phyloP scores from a whole-genome alignment of 1,140 invertebrate species.

The Sminthurides bifidus region DNA sequence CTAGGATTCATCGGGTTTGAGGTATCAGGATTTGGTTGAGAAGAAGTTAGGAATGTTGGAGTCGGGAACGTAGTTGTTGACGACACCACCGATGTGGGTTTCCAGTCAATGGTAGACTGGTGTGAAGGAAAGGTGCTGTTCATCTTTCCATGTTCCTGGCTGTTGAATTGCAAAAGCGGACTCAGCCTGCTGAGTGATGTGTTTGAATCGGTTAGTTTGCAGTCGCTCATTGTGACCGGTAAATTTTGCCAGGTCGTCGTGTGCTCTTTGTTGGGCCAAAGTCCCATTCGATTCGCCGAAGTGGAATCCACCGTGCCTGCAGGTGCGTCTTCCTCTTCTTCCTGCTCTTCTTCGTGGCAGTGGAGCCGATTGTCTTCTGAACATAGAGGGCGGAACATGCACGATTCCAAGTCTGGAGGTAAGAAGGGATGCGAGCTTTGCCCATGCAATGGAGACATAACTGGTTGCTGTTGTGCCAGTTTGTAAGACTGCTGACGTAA shows the following conservation, averaged over 20 bases:
- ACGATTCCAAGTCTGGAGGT: constrained; percentile 12
- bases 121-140: background rate
- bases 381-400: constrained; percentile 32
- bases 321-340: constrained; percentile 26
- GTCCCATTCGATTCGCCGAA: constrained; percentile 5
- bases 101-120: background rate
- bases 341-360: constrained; percentile 27
- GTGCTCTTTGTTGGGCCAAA: constrained; percentile 17
- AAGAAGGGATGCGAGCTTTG: constrained; percentile 22
- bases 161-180: constrained; percentile 20
- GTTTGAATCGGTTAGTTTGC: constrained; percentile 30
- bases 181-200: constrained; percentile 29
- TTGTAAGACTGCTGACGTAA: constrained; percentile 66
- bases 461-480: constrained; percentile 53
- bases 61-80: too few relatives aligned
- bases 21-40: too few relatives aligned
- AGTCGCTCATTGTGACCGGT: constrained; percentile 28
- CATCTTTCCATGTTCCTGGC: too few relatives aligned
- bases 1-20: too few relatives aligned
- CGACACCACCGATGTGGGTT: too few relatives aligned
- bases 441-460: constrained; percentile 36
- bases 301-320: background rate
- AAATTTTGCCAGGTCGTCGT: constrained; percentile 22
- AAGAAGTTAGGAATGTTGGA: background rate
- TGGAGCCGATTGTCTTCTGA: constrained; percentile 31